Evolutionary conservation across 2,113 vertebrate species (phyloP).

Genomic region (Actinemys pallida): DNA sequence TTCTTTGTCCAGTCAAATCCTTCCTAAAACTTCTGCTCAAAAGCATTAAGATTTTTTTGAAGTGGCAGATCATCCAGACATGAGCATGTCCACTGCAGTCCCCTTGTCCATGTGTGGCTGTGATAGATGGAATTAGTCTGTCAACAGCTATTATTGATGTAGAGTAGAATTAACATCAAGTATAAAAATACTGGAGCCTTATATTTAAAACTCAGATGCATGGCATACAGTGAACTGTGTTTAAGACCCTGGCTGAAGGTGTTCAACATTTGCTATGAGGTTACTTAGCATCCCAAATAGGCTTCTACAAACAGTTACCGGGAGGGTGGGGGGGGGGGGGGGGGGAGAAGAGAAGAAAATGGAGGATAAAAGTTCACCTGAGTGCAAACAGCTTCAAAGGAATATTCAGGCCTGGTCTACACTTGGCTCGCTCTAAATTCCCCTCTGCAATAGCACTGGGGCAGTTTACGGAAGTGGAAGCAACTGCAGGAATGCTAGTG

Average conservation of each 20-base stretch:
- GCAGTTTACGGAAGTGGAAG: not conserved
- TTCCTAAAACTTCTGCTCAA: not conserved
- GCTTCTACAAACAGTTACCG: slow-evolving; percentile 48
- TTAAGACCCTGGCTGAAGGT: not conserved
- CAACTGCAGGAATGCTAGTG: not conserved
- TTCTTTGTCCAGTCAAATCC: not conserved
- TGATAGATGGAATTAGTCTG: not conserved
- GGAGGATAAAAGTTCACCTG: slow-evolving; percentile 36
- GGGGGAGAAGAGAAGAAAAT: not conserved
- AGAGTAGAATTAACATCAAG: not conserved
- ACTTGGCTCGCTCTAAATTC: not conserved
- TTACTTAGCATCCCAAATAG: too few species aligned
- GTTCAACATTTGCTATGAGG: not conserved
- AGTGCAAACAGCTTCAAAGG: slow-evolving; percentile 65
- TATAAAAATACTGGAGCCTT: not conserved
- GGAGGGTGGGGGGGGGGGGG: too few species aligned
- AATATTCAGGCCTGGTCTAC: slow-evolving; percentile 43
- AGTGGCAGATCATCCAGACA: not conserved
- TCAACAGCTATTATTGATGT: not conserved
- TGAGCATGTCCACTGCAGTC: not conserved
- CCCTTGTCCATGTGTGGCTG: not conserved
- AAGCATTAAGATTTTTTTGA: not conserved
- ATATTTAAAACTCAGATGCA: not conserved
- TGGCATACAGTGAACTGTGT: not conserved
- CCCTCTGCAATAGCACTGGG: not conserved